Evolutionary conservation across 2,797 vertebrate genomes (phyloP).

Genomic region (Crenuchus spilurus): DNA sequence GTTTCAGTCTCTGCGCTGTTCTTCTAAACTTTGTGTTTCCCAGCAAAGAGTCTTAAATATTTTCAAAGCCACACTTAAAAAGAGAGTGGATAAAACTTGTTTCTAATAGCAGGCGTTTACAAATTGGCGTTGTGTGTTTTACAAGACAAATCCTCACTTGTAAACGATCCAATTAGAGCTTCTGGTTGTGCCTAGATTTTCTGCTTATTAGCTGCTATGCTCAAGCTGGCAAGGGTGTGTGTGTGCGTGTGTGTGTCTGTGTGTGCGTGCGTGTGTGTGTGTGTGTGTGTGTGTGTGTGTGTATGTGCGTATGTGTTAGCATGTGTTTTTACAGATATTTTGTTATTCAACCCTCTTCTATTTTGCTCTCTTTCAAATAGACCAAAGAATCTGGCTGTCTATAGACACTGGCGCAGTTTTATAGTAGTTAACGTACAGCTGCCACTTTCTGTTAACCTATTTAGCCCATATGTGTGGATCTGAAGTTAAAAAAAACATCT

Average conservation of each 20-base stretch:
- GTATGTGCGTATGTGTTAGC: not conserved
- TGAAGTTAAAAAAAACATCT: not conserved
- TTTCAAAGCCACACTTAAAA: not conserved
- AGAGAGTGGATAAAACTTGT: not conserved
- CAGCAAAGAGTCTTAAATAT: not conserved
- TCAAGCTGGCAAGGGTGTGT: not conserved
- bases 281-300: not conserved
- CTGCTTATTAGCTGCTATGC: not conserved
- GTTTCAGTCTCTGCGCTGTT: not conserved
- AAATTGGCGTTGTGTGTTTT: not conserved
- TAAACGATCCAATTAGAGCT: conserved; percentile 68
- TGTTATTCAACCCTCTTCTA: not conserved
- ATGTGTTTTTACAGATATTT: not conserved
- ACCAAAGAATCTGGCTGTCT: not conserved
- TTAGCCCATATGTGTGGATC: too few species aligned
- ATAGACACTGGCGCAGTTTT: not conserved
- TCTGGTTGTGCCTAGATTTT: conserved; percentile 56
- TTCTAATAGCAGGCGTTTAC: not conserved
- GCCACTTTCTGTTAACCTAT: not conserved
- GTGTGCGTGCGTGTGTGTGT: conserved; percentile 15
- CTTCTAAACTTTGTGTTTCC: not conserved
- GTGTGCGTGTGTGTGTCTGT: conserved; percentile 8
- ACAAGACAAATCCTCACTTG: conserved; percentile 56
- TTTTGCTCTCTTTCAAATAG: not conserved
- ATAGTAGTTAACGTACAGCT: not conserved